phyloP scores from a whole-genome alignment of 1,140 invertebrate species.

The Mylabris phalerata region DNA sequence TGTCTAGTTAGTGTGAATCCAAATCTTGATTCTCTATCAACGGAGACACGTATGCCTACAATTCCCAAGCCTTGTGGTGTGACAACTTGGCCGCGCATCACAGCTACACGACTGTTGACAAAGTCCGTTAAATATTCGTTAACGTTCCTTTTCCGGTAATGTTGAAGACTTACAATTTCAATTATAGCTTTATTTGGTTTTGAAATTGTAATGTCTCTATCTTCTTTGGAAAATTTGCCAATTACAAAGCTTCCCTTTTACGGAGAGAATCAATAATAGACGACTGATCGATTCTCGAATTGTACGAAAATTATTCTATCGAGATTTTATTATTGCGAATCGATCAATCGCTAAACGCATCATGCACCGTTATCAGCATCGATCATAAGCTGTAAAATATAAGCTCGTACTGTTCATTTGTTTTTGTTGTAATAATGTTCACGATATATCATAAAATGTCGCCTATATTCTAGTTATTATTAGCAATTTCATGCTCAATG shows the following conservation, averaged over 20 bases:
- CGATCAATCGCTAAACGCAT: constrained; percentile 6
- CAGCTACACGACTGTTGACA: constrained; percentile 82
- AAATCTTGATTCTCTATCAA: constrained; percentile 86
- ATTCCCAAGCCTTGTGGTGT: constrained; percentile 89
- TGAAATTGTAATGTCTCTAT: constrained; percentile 9
- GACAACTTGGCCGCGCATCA: constrained; percentile 94
- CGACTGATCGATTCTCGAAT: background rate
- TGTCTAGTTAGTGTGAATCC: constrained; percentile 92
- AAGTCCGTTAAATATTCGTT: constrained; percentile 7
- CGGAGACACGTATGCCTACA: constrained; percentile 92
- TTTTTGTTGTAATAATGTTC: constrained; percentile 27
- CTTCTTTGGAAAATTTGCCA: constrained; percentile 5
- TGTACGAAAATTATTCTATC: background rate
- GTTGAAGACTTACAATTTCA: constrained; percentile 4
- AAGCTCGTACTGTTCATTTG: constrained; percentile 12
- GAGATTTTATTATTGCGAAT: background rate
- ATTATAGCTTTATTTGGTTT: background rate
- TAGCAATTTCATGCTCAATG: too few species aligned
- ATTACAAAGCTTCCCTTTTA: background rate
- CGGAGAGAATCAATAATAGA: background rate
- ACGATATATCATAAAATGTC: too few species aligned
- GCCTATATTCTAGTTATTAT: too few species aligned
- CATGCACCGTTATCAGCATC: constrained; percentile 27
- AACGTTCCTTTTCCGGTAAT: too few species aligned
- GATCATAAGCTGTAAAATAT: constrained; percentile 24